These are phyloP conservation scores for Pseudorectes ferrugineus DNA, from an alignment of 2,113 vertebrate species.

Conservation along the genomic window DNA sequence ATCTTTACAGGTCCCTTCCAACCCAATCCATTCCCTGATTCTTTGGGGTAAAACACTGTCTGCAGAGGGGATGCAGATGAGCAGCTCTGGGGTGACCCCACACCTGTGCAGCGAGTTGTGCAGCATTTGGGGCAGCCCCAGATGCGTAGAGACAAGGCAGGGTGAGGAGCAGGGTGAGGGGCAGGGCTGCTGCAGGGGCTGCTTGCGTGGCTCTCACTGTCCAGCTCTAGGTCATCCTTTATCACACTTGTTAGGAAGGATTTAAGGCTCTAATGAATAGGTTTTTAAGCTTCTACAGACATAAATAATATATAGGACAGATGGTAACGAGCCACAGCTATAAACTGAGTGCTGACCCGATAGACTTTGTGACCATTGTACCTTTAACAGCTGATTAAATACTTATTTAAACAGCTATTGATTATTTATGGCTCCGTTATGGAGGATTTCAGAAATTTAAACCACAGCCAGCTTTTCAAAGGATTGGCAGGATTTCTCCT, in stretches of 20 bases:
- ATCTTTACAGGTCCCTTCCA: not conserved
- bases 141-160: accelerated
- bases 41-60: not conserved
- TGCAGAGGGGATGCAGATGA: accelerated
- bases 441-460: not conserved
- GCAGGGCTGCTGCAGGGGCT: not conserved
- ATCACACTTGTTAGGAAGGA: not conserved
- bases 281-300: not conserved
- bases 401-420: slow-evolving; percentile 2
- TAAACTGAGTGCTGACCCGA: not conserved
- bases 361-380: not conserved
- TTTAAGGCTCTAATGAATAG: not conserved
- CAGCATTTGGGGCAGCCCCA: not conserved
- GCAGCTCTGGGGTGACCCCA: not conserved
- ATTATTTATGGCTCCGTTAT: slow-evolving; percentile 3
- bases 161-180: not conserved
- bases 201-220: not conserved
- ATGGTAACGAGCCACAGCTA: not conserved
- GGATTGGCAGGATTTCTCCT: not conserved
- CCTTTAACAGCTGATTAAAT: slow-evolving; percentile 40
- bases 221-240: not conserved
- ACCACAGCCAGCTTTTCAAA: not conserved
- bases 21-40: not conserved
- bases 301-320: not conserved
- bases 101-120: accelerated